A percentile compares a stretch with the other conserved stretches of the same genome.
phyloP scores from a whole-genome alignment of 2,113 vertebrate species.

The Suncus etruscus region DNA sequence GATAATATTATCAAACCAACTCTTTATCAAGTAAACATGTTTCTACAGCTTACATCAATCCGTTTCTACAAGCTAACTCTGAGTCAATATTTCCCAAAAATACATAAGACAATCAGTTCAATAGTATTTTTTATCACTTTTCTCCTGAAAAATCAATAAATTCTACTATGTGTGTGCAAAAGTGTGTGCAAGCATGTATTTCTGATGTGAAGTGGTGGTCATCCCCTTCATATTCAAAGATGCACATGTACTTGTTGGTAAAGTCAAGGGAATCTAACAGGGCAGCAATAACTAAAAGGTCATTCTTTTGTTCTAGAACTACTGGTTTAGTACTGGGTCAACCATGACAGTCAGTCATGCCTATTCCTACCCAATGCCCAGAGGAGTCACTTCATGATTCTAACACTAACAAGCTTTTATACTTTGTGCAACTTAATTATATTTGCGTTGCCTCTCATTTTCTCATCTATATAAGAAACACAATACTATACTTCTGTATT shows the following conservation, averaged over 20 bases:
- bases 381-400: not conserved
- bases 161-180: not conserved
- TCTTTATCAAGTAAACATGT: not conserved
- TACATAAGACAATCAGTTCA: not conserved
- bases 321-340: too few species aligned
- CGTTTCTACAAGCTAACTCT: not conserved
- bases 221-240: too few species aligned
- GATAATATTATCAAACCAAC: not conserved
- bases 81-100: not conserved
- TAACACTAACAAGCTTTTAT: not conserved
- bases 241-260: too few species aligned
- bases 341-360: not conserved
- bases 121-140: not conserved
- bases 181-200: not conserved
- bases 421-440: not conserved
- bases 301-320: too few species aligned
- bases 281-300: too few species aligned
- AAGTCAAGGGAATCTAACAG: too few species aligned
- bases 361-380: not conserved
- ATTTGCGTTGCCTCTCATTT: not conserved
- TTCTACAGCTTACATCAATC: not conserved
- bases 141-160: not conserved
- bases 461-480: not conserved
- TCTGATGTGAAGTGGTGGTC: too few species aligned
- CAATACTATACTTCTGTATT: not conserved